phyloP scores from a whole-genome alignment of 2,888 invertebrate genomes.

The Sesamia inferens region DNA sequence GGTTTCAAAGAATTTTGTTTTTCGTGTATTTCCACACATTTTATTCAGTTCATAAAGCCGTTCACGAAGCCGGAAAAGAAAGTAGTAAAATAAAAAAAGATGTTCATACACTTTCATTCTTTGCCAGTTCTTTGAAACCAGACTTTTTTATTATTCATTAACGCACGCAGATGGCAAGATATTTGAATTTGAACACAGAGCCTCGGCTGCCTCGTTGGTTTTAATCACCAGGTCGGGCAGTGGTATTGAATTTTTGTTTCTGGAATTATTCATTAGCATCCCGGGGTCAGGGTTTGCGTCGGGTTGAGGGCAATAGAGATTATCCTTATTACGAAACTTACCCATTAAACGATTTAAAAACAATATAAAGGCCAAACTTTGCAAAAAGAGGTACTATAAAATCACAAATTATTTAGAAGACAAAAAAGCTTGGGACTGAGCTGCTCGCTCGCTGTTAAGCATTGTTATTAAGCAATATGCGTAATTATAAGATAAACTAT shows the following conservation, averaged over 20 bases:
- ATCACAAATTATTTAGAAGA: too few relatives aligned
- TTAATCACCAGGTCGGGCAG: background rate
- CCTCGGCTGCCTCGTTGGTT: background rate
- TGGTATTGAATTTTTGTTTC: background rate
- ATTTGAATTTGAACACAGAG: slow-evolving; percentile 10
- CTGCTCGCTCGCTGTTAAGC: too few relatives aligned
- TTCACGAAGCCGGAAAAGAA: background rate
- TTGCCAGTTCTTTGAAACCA: background rate
- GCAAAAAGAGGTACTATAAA: too few relatives aligned
- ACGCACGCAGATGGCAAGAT: slow-evolving; percentile 14
- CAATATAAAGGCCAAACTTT: too few relatives aligned
- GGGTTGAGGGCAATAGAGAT: background rate
- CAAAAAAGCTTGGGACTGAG: too few relatives aligned
- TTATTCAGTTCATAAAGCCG: slow-evolving; percentile 19
- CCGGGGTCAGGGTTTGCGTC: too few relatives aligned
- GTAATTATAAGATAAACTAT: too few relatives aligned
- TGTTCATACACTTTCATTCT: background rate
- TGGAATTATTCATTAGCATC: background rate
- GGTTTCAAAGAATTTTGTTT: background rate
- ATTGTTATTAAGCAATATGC: too few relatives aligned
- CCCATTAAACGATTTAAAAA: too few relatives aligned
- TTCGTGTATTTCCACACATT: slow-evolving; percentile 7
- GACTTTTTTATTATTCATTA: background rate
- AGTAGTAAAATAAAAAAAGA: background rate
- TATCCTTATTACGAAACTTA: too few relatives aligned